phyloP scores from a whole-genome alignment of 2,888 invertebrate species.

The Yponomeuta sedellus region DNA sequence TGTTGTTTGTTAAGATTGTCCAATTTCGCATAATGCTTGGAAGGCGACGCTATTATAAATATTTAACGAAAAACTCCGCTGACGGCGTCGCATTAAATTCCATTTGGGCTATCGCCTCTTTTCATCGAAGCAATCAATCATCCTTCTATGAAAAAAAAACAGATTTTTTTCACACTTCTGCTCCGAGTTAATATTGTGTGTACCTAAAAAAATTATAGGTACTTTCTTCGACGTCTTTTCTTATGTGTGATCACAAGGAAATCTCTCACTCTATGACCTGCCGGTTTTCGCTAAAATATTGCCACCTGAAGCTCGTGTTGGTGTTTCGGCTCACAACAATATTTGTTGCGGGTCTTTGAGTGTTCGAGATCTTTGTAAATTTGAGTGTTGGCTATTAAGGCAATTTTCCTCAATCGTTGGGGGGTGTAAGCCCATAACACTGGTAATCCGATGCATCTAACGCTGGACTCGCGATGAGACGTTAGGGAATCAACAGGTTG shows the following conservation, averaged over 20 bases:
- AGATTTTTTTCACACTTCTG: background rate
- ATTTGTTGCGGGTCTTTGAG: too few species aligned
- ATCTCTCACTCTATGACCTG: background rate
- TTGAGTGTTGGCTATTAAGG: too few species aligned
- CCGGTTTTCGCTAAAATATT: too few species aligned
- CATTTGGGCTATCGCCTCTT: conserved; percentile 8
- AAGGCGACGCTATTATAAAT: background rate
- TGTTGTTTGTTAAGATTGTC: background rate
- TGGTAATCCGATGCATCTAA: background rate
- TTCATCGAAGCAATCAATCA: conserved; percentile 3
- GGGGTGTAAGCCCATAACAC: background rate
- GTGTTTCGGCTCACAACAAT: too few species aligned
- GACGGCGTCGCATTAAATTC: conserved; percentile 3
- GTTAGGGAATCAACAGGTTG: conserved; percentile 1
- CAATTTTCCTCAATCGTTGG: too few species aligned
- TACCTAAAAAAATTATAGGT: background rate
- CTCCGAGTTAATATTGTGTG: background rate
- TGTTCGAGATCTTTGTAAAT: too few species aligned
- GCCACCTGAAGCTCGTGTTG: too few species aligned
- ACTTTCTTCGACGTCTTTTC: background rate
- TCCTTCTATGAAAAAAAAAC: background rate
- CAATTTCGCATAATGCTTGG: background rate
- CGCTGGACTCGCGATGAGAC: background rate
- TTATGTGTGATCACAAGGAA: background rate
- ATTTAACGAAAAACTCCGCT: conserved; percentile 1